Conservation (phyloP, 2,888 invertebrate species). For the Bombylius major region DNA sequence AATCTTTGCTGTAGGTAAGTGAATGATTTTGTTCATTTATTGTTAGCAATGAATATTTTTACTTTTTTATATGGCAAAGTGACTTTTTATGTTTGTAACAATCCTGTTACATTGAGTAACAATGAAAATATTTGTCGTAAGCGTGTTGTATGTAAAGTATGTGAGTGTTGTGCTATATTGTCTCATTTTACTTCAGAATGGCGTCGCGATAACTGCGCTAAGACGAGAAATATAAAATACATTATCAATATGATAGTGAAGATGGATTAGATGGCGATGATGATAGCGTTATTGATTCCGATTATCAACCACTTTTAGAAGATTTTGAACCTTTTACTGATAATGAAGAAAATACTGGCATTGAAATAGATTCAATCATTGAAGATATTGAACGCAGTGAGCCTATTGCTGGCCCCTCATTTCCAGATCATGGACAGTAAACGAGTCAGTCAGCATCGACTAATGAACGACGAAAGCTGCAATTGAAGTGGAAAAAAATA, state of each 20-base stretch:
- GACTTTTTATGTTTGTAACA: conserved; percentile 1
- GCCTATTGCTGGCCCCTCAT: neutral
- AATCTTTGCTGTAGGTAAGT: neutral
- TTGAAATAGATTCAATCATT: conserved; percentile 1
- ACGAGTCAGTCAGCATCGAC: neutral
- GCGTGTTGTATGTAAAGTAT: too few species aligned
- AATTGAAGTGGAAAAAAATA: neutral
- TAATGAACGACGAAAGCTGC: neutral
- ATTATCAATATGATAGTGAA: neutral
- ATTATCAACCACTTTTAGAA: conserved; percentile 1
- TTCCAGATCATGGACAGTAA: neutral
- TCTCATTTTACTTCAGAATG: neutral
- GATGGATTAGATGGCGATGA: conserved; percentile 3
- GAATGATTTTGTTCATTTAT: neutral
- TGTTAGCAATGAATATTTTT: neutral
- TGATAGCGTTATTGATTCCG: conserved; percentile 1
- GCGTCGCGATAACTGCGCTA: neutral
- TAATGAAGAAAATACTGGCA: neutral
- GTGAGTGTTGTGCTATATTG: neutral
- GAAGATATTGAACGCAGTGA: neutral
- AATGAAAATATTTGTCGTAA: neutral
- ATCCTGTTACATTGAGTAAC: neutral
- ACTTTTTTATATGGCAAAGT: neutral
- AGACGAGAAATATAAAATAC: neutral
- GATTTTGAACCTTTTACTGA: neutral